phyloP scores from a whole-genome alignment of 2,113 vertebrate genomes.

The Vulpes vulpes region DNA sequence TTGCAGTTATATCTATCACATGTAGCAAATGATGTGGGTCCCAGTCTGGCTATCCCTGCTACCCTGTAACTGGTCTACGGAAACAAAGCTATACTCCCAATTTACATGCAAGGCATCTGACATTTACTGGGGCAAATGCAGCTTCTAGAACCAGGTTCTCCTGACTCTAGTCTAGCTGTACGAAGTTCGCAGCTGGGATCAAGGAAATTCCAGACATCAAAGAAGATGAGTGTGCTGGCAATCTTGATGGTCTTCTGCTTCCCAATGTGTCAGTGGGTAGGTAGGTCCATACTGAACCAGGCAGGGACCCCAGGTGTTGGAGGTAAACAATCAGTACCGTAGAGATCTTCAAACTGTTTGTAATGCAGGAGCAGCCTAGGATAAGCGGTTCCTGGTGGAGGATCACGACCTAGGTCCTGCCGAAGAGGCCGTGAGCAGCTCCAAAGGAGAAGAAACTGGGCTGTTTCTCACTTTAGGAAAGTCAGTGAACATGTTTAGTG shows the following conservation, averaged over 20 bases:
- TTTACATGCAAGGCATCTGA: not conserved
- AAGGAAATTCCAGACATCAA: not conserved
- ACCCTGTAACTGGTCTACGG: not conserved
- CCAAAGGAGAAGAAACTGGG: not conserved
- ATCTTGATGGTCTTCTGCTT: not conserved
- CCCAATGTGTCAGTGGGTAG: too few species aligned
- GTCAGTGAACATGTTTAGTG: not conserved
- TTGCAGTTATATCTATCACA: rapidly evolving
- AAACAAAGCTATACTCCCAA: not conserved
- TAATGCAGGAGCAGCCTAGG: not conserved
- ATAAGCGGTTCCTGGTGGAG: too few species aligned
- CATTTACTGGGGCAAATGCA: not conserved
- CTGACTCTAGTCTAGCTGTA: not conserved
- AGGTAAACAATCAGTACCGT: too few species aligned
- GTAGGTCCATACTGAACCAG: not conserved
- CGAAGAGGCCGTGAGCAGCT: rapidly evolving
- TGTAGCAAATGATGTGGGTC: rapidly evolving
- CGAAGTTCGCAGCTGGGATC: not conserved
- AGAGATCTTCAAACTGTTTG: too few species aligned
- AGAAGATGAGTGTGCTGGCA: not conserved
- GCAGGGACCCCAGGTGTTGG: not conserved
- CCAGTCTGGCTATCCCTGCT: not conserved
- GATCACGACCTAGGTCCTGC: rapidly evolving
- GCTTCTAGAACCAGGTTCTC: not conserved
- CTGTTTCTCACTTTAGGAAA: not conserved